Percentiles rank a stretch among this genome's conserved stretches.
phyloP scores from a whole-genome alignment of 2,113 vertebrate genomes.

The Clinocottus analis region DNA sequence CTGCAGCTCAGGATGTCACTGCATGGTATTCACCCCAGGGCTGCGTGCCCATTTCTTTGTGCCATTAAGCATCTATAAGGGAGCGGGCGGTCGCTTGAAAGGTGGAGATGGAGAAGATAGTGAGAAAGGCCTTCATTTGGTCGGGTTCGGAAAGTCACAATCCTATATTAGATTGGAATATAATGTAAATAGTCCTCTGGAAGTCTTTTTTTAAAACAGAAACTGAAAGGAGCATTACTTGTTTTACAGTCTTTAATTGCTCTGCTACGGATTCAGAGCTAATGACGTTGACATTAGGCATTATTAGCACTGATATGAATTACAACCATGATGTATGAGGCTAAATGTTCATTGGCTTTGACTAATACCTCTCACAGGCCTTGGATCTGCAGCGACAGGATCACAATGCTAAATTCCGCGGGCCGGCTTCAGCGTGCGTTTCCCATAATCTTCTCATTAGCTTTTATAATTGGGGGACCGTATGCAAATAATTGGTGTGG shows the following conservation, averaged over 20 bases:
- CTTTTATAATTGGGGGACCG: conserved; percentile 77
- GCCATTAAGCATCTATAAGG: conserved; percentile 37
- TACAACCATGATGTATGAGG: conserved; percentile 25
- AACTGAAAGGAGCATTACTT: neutral
- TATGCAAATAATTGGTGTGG: conserved; percentile 81
- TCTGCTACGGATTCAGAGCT: conserved; percentile 15
- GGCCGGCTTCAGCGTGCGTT: conserved; percentile 54
- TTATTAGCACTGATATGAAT: conserved; percentile 38
- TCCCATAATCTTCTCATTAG: conserved; percentile 81
- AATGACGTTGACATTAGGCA: conserved; percentile 15
- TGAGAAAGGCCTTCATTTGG: neutral
- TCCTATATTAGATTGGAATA: neutral
- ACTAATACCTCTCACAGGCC: conserved; percentile 43
- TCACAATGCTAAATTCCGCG: conserved; percentile 70
- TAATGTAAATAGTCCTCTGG: neutral
- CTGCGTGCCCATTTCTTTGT: conserved; percentile 20
- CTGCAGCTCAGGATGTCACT: conserved; percentile 34
- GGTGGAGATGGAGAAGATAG: neutral
- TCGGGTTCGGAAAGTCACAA: conserved; percentile 14
- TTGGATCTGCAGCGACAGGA: conserved; percentile 46
- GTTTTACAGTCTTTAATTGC: conserved; percentile 8
- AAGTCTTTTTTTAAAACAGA: conserved; percentile 12
- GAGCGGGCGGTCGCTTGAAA: conserved; percentile 6
- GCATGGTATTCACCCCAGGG: conserved; percentile 23
- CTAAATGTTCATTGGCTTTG: conserved; percentile 49